Base-by-base conservation (phyloP, 2,113 vertebrate genomes). In the Marmota flaviventris region DNA sequence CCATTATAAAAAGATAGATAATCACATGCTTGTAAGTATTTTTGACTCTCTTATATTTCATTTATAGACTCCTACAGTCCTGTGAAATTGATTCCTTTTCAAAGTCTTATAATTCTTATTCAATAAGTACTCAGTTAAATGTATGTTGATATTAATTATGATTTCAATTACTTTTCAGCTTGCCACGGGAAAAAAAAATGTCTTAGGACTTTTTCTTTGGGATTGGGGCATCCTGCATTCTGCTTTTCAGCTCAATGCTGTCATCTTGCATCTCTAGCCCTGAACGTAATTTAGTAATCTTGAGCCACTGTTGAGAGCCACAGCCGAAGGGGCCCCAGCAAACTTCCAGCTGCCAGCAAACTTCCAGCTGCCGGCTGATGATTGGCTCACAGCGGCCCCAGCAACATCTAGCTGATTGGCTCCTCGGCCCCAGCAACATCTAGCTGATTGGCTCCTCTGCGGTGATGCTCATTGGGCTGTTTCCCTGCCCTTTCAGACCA, bases 1-100 rank as follows among this genome's bases (percentile, higher is more conserved):
- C 3, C 11, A 34, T 67, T 86, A 13, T 84, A n/a, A 39, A 61
- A 48, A 61, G 18, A 37, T 27, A 24, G 72, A 3, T 1, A 17
- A 86, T 22, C 11, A 63, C 27, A 72, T 7, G 11, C n/a, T 34
- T 58, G 17, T 32, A 79, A 12, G 10, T 69, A 79, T 63, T 94
- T 96, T 72, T 85, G 32, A 84, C 32, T 72, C 56, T 48, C 18
- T n/a, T 87, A 48, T 72, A 83, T 93, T 96, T 90, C 24, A 58
- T 53, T 32, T 42, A 42, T 37, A 79, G 45, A 79, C 4, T 39
- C 34, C n/a, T 65, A 78, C 2, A 29, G 1, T 37, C 67, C 14
- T 77, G 75, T 76, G 88, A 79, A 53, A 65, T 78, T 27, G 13
- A 58, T 78, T 78, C 4, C 13, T 89, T 85, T 61, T 58, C 22